Percentiles rank a stretch among this genome's conserved stretches.
These are phyloP conservation scores for Montifringilla adamsi DNA, from an alignment of 2,113 vertebrate species.

Conservation along the genomic window DNA sequence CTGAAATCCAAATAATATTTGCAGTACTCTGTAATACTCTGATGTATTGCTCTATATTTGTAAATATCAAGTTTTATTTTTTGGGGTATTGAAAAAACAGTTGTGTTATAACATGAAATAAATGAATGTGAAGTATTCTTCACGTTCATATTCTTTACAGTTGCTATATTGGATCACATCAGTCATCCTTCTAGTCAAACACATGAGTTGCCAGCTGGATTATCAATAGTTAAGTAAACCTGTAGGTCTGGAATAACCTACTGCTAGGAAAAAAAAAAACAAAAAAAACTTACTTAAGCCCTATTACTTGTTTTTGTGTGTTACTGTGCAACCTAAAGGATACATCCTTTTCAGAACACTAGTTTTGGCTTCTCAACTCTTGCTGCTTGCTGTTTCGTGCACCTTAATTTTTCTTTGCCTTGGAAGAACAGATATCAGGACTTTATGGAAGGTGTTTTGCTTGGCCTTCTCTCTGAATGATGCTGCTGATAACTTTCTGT, in stretches of 20 bases:
- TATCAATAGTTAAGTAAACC: not conserved
- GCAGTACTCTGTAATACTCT: not conserved
- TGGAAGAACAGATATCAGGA: not conserved
- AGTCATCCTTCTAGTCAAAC: not conserved
- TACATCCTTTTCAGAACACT: not conserved
- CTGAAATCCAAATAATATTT: not conserved
- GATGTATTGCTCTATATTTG: not conserved
- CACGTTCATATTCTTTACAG: not conserved
- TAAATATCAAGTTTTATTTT: not conserved
- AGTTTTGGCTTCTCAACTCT: not conserved
- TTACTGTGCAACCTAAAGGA: not conserved
- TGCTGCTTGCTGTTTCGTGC: not conserved
- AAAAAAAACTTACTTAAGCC: not conserved
- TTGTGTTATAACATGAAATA: not conserved
- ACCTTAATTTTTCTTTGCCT: not conserved
- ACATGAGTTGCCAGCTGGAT: not conserved
- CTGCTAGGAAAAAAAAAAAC: not conserved
- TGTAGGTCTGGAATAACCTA: not conserved
- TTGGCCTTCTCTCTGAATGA: not conserved
- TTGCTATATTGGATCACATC: not conserved
- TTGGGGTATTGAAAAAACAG: accelerated
- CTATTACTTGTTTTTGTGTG: not conserved
- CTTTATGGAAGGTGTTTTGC: not conserved
- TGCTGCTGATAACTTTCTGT: not conserved
- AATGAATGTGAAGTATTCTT: not conserved